A percentile compares a stretch with the other conserved stretches of the same genome.
Conservation (phyloP, 2,113 vertebrate species). For the Erpornis zantholeuca region DNA sequence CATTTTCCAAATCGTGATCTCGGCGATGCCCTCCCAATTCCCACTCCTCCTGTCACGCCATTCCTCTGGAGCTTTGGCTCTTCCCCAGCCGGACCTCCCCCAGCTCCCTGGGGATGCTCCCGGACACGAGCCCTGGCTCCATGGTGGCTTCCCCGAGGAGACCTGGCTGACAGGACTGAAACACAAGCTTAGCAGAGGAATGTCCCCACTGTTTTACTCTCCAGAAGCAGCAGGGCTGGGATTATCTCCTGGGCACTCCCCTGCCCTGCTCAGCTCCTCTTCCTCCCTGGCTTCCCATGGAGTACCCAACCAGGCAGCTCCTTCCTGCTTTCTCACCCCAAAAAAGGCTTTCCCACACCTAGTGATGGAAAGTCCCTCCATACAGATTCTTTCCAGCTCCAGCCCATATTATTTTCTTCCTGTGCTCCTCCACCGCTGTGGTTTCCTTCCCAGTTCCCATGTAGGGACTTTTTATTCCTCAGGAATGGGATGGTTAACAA, state of each 20-base stretch:
- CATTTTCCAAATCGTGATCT: neutral
- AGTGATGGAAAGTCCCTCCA: neutral
- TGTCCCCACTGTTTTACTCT: neutral
- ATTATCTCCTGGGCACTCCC: neutral
- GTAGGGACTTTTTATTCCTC: neutral
- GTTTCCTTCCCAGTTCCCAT: fast-evolving
- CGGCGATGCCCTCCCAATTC: neutral
- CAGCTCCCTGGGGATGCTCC: neutral
- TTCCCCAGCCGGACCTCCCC: neutral
- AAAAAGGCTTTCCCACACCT: neutral
- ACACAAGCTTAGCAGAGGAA: neutral
- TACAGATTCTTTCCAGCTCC: neutral
- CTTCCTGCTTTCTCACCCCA: neutral
- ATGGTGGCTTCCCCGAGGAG: neutral
- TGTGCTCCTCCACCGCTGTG: neutral
- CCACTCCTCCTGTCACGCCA: neutral
- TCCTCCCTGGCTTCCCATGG: neutral
- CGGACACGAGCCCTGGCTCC: neutral
- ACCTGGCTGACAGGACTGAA: neutral
- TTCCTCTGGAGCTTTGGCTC: neutral
- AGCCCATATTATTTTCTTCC: neutral
- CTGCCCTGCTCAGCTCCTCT: neutral
- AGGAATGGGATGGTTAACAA: neutral
- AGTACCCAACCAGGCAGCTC: fast-evolving
- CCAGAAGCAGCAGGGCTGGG: neutral